Evolutionary conservation across 1,140 invertebrate genomes (phyloP).

Genomic region (Drosophila ironensis): DNA sequence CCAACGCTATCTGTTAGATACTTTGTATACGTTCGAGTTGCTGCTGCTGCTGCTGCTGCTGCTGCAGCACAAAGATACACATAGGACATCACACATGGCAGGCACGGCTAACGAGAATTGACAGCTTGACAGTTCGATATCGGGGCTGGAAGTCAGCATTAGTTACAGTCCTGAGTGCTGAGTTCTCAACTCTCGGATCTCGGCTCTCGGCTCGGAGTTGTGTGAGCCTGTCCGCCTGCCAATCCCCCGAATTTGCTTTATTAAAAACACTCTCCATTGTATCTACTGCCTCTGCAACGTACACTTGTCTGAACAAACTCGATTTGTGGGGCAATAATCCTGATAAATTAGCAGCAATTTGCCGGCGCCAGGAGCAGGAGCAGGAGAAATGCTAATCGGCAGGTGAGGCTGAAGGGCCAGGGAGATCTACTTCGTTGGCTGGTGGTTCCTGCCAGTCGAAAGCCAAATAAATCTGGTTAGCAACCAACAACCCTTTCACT

Average conservation of each 20-base stretch:
- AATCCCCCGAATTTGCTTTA: slow-evolving; percentile 51
- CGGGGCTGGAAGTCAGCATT: slow-evolving; percentile 74
- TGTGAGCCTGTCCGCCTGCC: neutral
- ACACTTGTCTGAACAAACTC: slow-evolving; percentile 50
- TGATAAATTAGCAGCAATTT: slow-evolving; percentile 78
- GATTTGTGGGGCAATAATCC: slow-evolving; percentile 74
- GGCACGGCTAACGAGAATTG: slow-evolving; percentile 69
- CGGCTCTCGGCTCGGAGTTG: neutral
- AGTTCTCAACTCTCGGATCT: neutral
- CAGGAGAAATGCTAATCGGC: slow-evolving; percentile 15
- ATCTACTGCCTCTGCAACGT: neutral
- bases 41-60: slow-evolving; percentile 8
- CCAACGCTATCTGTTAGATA: slow-evolving; percentile 42
- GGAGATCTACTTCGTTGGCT: slow-evolving; percentile 7
- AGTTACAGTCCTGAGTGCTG: slow-evolving; percentile 59
- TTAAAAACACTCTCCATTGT: slow-evolving; percentile 43
- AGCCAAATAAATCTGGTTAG: slow-evolving; percentile 36
- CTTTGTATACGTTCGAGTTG: slow-evolving; percentile 35
- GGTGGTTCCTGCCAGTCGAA: neutral
- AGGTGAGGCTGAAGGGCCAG: slow-evolving; percentile 15
- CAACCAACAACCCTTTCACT: slow-evolving; percentile 35
- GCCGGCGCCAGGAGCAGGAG: slow-evolving; percentile 38
- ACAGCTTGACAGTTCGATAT: slow-evolving; percentile 79
- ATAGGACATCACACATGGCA: slow-evolving; percentile 38
- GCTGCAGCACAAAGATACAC: slow-evolving; percentile 14